phyloP scores from a whole-genome alignment of 1,140 invertebrate species.

The Drosophila orena region DNA sequence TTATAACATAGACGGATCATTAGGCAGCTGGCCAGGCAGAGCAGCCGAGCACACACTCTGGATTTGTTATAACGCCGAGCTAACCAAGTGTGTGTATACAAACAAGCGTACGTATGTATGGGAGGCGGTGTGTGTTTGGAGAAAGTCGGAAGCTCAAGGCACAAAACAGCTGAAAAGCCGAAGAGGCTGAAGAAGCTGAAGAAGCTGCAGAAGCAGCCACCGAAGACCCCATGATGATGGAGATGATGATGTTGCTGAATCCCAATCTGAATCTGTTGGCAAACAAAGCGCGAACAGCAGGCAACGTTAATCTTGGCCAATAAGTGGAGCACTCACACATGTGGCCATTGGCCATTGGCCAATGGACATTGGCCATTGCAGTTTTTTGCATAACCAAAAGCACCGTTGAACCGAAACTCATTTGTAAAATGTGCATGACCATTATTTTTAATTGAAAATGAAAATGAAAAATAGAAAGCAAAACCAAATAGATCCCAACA shows the following conservation, averaged over 20 bases:
- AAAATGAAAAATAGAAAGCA: slow-evolving; percentile 25
- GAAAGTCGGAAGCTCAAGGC: slow-evolving; percentile 78
- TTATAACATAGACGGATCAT: slow-evolving; percentile 70
- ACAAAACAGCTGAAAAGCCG: slow-evolving; percentile 58
- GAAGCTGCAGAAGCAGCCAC: slow-evolving; percentile 47
- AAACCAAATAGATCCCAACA: slow-evolving; percentile 2
- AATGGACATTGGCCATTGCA: slow-evolving; percentile 13
- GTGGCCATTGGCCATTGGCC: not conserved
- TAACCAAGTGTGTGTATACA: slow-evolving; percentile 15
- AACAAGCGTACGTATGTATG: slow-evolving; percentile 2
- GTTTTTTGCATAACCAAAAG: slow-evolving; percentile 66
- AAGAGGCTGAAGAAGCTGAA: slow-evolving; percentile 73
- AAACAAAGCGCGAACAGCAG: slow-evolving; percentile 46
- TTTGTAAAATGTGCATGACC: slow-evolving; percentile 53
- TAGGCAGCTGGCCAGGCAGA: slow-evolving; percentile 70
- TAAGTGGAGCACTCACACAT: slow-evolving; percentile 56
- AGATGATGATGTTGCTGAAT: slow-evolving; percentile 34
- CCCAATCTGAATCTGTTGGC: slow-evolving; percentile 21
- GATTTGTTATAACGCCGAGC: slow-evolving; percentile 75
- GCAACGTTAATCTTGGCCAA: slow-evolving; percentile 44
- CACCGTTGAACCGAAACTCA: slow-evolving; percentile 63
- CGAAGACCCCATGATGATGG: slow-evolving; percentile 38
- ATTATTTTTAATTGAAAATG: slow-evolving; percentile 68
- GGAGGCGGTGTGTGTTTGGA: slow-evolving; percentile 55
- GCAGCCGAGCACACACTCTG: slow-evolving; percentile 56